phyloP scores from a whole-genome alignment of 1,140 invertebrate species.

The Zophobas morio region DNA sequence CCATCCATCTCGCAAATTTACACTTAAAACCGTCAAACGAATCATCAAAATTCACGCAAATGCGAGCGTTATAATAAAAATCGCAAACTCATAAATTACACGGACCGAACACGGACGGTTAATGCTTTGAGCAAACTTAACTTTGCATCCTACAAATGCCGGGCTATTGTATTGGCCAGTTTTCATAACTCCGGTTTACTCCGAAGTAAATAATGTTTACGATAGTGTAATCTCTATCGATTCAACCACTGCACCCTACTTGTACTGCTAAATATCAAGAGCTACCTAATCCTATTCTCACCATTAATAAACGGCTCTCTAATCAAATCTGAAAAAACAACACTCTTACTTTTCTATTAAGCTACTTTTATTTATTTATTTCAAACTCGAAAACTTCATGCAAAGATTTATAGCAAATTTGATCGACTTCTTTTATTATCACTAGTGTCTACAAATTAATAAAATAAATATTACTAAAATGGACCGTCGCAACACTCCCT shows the following conservation, averaged over 20 bases:
- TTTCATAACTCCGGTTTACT: slow-evolving; percentile 15
- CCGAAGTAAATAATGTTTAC: slow-evolving; percentile 39
- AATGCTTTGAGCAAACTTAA: slow-evolving; percentile 43
- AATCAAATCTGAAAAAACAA: background rate
- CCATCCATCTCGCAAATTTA: slow-evolving; percentile 36
- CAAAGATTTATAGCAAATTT: background rate
- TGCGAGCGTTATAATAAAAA: slow-evolving; percentile 17
- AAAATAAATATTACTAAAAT: no score
- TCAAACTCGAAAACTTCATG: background rate
- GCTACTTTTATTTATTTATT: background rate
- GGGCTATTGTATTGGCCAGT: slow-evolving; percentile 32
- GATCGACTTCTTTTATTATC: slow-evolving; percentile 4
- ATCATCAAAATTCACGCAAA: slow-evolving; percentile 34
- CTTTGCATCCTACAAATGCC: slow-evolving; percentile 27
- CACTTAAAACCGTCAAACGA: slow-evolving; percentile 9
- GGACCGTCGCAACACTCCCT: no score
- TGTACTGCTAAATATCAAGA: background rate
- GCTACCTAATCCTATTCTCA: slow-evolving; percentile 25
- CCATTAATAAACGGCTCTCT: slow-evolving; percentile 31
- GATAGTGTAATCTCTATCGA: slow-evolving; percentile 28
- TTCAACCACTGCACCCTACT: slow-evolving; percentile 17
- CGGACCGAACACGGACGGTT: slow-evolving; percentile 10
- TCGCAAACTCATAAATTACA: slow-evolving; percentile 38
- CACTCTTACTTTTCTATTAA: background rate
- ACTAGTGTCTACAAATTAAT: no score